Conservation (phyloP, 2,797 vertebrate species). For the Sebastes taczanowskii region DNA sequence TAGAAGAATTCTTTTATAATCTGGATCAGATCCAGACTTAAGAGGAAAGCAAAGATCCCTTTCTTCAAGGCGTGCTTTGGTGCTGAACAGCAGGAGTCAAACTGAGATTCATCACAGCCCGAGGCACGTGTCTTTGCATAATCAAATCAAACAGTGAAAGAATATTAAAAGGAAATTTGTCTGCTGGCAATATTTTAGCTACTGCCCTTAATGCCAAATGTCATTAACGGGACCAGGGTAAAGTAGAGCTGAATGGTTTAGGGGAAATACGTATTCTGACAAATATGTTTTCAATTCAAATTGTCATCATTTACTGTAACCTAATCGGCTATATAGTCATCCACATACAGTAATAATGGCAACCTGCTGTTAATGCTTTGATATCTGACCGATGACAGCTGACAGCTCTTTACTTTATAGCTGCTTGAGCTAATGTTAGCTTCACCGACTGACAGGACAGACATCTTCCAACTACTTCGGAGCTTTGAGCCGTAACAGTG, state of each 20-base stretch:
- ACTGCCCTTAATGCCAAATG: neutral
- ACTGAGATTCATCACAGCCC: neutral
- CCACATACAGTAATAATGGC: neutral
- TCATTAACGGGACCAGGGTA: neutral
- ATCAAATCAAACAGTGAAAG: slow-evolving; percentile 4
- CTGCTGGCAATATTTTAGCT: neutral
- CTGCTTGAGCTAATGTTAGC: neutral
- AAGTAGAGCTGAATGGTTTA: neutral
- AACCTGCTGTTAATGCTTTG: neutral
- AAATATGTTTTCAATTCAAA: neutral
- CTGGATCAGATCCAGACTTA: slow-evolving; percentile 5
- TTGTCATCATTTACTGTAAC: neutral
- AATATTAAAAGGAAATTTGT: neutral
- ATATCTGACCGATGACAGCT: neutral
- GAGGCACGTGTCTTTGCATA: neutral
- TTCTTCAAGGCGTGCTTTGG: slow-evolving; percentile 5
- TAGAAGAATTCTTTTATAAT: slow-evolving; percentile 12
- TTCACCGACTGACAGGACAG: neutral
- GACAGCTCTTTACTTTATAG: neutral
- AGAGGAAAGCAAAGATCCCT: neutral
- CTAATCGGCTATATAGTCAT: neutral
- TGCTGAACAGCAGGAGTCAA: slow-evolving; percentile 4
- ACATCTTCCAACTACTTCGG: no score
- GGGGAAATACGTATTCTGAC: neutral
- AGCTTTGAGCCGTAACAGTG: neutral